These are phyloP conservation scores for Rhinichthys klamathensis DNA, from an alignment of 2,113 vertebrate genomes.

Conservation along the genomic window DNA sequence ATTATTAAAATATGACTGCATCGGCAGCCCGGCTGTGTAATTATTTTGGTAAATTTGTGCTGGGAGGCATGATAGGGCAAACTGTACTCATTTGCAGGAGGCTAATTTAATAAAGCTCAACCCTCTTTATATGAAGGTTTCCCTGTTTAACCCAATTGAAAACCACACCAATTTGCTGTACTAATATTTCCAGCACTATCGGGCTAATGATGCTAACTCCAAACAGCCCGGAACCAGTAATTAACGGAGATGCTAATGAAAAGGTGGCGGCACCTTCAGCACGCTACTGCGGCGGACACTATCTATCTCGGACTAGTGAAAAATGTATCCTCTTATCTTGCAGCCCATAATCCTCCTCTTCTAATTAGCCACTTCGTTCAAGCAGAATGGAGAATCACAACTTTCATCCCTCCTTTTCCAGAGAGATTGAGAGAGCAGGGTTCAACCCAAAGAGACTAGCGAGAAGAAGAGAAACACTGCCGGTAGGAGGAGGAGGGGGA, in stretches of 20 bases:
- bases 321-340: constrained; percentile 41
- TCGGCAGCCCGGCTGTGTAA: constrained; percentile 70
- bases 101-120: constrained; percentile 67
- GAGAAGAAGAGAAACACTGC: constrained; percentile 22
- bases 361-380: constrained; percentile 55
- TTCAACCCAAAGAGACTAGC: constrained; percentile 44
- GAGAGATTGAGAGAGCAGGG: constrained; percentile 38
- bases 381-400: constrained; percentile 35
- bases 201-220: constrained; percentile 59
- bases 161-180: constrained; percentile 71
- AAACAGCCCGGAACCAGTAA: constrained; percentile 70
- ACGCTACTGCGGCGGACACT: constrained; percentile 6
- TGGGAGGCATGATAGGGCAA: constrained; percentile 71
- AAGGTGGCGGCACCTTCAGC: constrained; percentile 53
- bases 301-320: constrained; percentile 41
- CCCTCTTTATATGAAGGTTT: constrained; percentile 75
- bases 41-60: constrained; percentile 72
- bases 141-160: constrained; percentile 75
- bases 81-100: constrained; percentile 74
- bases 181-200: constrained; percentile 74
- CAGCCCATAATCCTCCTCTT: constrained; percentile 50
- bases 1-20: constrained; percentile 78
- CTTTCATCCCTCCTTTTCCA: constrained; percentile 1
- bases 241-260: constrained; percentile 62
- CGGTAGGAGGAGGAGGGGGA: not conserved